Base-by-base conservation (phyloP, 2,113 vertebrate genomes). In the Salvelinus fontinalis region DNA sequence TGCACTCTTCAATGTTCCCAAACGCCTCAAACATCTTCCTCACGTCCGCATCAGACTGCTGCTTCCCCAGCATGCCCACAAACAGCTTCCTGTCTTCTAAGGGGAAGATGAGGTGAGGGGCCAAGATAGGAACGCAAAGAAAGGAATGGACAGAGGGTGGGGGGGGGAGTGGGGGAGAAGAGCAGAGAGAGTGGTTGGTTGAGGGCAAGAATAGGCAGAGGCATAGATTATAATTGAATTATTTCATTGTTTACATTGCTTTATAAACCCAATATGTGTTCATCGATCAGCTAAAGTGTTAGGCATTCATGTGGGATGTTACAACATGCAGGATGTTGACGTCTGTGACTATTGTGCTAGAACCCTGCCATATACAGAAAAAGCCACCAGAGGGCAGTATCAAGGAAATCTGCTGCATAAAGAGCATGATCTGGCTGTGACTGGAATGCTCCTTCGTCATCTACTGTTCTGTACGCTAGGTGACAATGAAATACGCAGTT, bases 31-130 rank as follows among this genome's bases (percentile, higher is more conserved):
- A 99, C 86, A 99, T 96, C 78, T 97, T 97, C 59, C 95, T 95
- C 74, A 99, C 96, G 68, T 98, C 97, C 2, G 94, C 86, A 86
- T 98, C 97, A 71, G 97, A 95, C 94, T 98, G 95, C 92, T 98
- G 96, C 80, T 97, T 95, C 68, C 97, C 97, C 91, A 99, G 95
- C 93, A 98, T 97, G 81, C 97, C 97, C 87, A 99, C 95, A 93
- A 99, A 99, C 90, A 98, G 94, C 95, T 99, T 99, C 94, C 97
- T 97, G 92, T 97, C 97, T 95, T 97, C 95, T 97, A 92, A 92
- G 92, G 89, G 88, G 92, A 95, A 92, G 85, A 76, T 90, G 78
- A 89, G 65, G 5, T 39, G 18, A 26, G 48, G 79, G 51, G 62
- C 26, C 80, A 74, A 66, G 64, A 49, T 16, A 26, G 39, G 48